Percentiles rank a stretch among this genome's conserved stretches.
Conservation (phyloP, 2,888 invertebrate genomes). For the Digitonthophagus gazella region DNA sequence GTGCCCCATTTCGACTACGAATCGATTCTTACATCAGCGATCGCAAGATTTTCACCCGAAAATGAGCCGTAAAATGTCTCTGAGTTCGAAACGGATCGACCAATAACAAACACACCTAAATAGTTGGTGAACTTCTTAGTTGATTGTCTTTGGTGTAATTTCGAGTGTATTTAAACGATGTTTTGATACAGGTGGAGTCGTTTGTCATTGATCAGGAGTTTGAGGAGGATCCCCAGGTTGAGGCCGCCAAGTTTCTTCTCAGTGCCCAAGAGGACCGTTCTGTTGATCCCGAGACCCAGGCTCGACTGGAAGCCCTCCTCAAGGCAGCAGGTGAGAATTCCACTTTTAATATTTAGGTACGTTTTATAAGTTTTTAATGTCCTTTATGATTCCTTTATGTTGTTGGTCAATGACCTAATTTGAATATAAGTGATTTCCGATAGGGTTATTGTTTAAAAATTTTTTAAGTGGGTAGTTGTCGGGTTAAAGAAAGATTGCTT, state of each 20-base stretch:
- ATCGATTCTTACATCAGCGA: background rate
- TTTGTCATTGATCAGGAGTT: constrained; percentile 68
- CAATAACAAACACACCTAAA: background rate
- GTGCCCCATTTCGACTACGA: background rate
- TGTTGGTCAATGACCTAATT: background rate
- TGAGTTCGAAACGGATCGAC: background rate
- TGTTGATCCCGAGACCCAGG: constrained; percentile 84
- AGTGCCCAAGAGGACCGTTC: constrained; percentile 60
- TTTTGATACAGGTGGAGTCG: constrained; percentile 63
- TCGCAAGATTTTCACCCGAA: background rate
- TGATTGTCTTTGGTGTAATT: constrained; percentile 10
- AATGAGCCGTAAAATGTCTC: background rate
- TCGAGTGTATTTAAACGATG: background rate
- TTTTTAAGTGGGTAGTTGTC: no score
- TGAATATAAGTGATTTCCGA: constrained; percentile 16
- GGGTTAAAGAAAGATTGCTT: no score
- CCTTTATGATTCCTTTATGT: background rate
- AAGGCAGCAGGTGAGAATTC: constrained; percentile 77
- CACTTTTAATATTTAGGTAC: background rate
- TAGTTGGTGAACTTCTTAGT: background rate
- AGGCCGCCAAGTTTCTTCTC: constrained; percentile 64
- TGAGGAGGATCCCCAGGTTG: constrained; percentile 62
- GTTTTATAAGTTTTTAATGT: background rate
- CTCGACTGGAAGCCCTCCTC: constrained; percentile 85
- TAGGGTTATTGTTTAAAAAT: no score